phyloP scores from a whole-genome alignment of 2,888 invertebrate species.

The Allolobophora icterica region DNA sequence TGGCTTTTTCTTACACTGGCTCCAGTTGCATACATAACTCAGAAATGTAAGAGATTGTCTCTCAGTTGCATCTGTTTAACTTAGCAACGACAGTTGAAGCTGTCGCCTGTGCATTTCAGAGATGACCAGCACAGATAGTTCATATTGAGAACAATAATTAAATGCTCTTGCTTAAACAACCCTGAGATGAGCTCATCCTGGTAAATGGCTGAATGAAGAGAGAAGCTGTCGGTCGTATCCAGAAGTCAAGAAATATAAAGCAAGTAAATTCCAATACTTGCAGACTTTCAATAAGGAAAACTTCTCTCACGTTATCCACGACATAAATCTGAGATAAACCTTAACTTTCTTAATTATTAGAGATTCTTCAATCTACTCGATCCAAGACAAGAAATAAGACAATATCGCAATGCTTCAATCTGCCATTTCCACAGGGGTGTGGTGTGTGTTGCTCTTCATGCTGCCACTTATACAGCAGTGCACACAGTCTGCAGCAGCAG shows the following conservation, averaged over 20 bases:
- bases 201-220: neutral
- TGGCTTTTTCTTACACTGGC: constrained; percentile 11
- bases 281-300: neutral
- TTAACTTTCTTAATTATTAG: neutral
- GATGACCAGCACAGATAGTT: neutral
- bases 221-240: neutral
- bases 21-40: constrained; percentile 23
- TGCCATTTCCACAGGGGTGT: neutral
- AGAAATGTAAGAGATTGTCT: neutral
- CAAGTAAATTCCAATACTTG: neutral
- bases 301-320: neutral
- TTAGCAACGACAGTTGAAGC: neutral
- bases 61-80: neutral
- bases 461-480: neutral
- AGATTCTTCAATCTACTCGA: neutral
- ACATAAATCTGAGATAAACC: neutral
- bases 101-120: neutral
- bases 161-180: neutral
- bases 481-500: neutral
- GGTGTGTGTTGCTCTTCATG: neutral
- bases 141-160: neutral
- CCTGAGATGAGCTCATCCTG: neutral
- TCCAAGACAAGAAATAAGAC: neutral
- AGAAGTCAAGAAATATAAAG: neutral
- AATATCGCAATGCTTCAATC: no score